Evolutionary conservation across 2,113 vertebrate genomes (phyloP).

Genomic region (Hypomesus transpacificus): DNA sequence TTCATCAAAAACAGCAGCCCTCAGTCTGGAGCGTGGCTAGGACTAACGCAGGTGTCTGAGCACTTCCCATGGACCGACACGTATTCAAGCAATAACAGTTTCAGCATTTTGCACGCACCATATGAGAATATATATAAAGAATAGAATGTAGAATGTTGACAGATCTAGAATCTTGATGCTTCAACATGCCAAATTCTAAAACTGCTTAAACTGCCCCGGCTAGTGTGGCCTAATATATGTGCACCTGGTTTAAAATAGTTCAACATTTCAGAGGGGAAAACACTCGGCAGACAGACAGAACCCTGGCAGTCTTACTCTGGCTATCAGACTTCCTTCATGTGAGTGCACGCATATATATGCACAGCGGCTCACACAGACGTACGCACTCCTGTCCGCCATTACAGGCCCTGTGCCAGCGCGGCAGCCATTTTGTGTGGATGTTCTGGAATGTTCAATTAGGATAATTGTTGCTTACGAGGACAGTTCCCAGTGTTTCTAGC

Average conservation of each 20-base stretch:
- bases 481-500: slow-evolving; percentile 15
- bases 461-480: slow-evolving; percentile 54
- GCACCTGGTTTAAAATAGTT: neutral
- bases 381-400: slow-evolving; percentile 67
- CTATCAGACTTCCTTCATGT: too few relatives aligned
- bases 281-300: neutral
- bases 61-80: slow-evolving; percentile 29
- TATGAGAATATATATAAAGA: neutral
- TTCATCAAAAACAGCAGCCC: slow-evolving; percentile 32
- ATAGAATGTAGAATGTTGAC: too few relatives aligned
- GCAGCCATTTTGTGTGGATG: slow-evolving; percentile 71
- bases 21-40: slow-evolving; percentile 21
- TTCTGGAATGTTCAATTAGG: slow-evolving; percentile 64
- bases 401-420: slow-evolving; percentile 60
- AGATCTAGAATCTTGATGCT: too few relatives aligned
- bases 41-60: neutral
- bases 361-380: slow-evolving; percentile 49
- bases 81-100: slow-evolving; percentile 30
- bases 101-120: neutral
- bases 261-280: neutral
- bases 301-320: neutral
- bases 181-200: too few relatives aligned
- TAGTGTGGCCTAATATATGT: too few relatives aligned
- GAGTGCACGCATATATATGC: slow-evolving; percentile 8
- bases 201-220: too few relatives aligned